Base-by-base conservation (phyloP, 2,113 vertebrate species). In the Apistogramma diplotaenia region DNA sequence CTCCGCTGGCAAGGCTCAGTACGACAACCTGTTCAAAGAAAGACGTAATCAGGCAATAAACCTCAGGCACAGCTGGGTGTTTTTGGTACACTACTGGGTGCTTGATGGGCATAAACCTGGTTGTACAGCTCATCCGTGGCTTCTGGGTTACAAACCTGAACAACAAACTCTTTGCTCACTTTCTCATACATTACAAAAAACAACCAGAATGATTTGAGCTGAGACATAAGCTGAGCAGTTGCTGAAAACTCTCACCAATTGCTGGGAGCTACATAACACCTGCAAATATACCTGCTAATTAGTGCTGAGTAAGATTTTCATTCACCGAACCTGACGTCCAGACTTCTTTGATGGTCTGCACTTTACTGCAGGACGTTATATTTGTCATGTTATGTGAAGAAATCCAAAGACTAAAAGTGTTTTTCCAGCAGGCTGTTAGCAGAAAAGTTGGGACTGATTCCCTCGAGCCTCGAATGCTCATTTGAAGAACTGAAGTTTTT, bases 1-100 rank as follows among this genome's bases (percentile, higher is more conserved):
- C 93, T 93, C 70, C 93, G 81, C 73, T 92, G 93, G 80, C 93
- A 94, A n/a, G 93, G 93, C 65, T 94, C 93, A 11, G 93, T 94
- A 33, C 80, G 93, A 67, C 93, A 94, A 57, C 93, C 93, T 93
- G 83, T 40, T 61, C 5, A 73, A 60, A 18, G 35, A 31, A 31
- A 54, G 16, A n/a, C 35, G 5, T 18, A 5, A 40, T 54, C 18
- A 54, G 33, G 18, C 25, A 51, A 8, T 2, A 8, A 46, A 13
- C 37, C 3, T 40, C 13, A 33, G 19, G 15, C 0, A 33, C 1
- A 18, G 5, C 11, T 21, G 12, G 21, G 8, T 23, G 58, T 37
- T 76, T 73, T 7, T 11, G 3, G 37, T 56, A 0, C 8, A 43
- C 0, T 23, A 37, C 40, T 40, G 15, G 0, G 1, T 65, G 35